Evolutionary conservation across 2,113 vertebrate species (phyloP).

Genomic region (Zosterops borbonicus): DNA sequence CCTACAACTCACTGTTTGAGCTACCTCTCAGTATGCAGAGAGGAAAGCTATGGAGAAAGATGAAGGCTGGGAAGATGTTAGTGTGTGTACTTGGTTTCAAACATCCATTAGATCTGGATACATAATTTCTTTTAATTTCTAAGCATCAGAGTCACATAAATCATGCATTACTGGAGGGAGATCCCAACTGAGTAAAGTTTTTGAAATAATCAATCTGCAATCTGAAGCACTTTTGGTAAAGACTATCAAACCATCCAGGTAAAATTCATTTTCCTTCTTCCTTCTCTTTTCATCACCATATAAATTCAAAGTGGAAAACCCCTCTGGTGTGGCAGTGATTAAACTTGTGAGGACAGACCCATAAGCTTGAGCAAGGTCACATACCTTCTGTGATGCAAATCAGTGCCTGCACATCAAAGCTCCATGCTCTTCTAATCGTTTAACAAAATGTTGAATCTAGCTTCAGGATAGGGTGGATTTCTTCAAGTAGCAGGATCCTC

Average conservation of each 20-base stretch:
- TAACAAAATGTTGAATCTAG: conserved; percentile 5
- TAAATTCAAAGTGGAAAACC: background rate
- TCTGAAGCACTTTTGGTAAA: background rate
- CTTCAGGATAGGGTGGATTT: conserved; percentile 12
- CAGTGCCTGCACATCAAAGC: conserved; percentile 26
- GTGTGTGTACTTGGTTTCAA: background rate
- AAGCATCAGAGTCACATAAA: background rate
- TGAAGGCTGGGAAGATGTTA: background rate
- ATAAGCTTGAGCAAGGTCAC: background rate
- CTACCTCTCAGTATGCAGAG: background rate
- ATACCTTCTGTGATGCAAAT: conserved; percentile 34
- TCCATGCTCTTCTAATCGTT: background rate
- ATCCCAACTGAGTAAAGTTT: background rate
- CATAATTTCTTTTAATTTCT: background rate
- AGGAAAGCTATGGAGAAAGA: background rate
- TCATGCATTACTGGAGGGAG: background rate
- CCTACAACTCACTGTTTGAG: background rate
- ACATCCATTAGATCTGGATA: background rate
- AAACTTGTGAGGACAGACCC: background rate
- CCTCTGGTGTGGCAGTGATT: background rate
- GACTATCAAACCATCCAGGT: background rate
- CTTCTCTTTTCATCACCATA: background rate
- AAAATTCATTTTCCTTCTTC: background rate
- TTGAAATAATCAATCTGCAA: background rate
- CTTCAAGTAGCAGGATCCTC: background rate